Conservation (phyloP, 2,797 vertebrate genomes). For the Poeciliopsis gracilis region DNA sequence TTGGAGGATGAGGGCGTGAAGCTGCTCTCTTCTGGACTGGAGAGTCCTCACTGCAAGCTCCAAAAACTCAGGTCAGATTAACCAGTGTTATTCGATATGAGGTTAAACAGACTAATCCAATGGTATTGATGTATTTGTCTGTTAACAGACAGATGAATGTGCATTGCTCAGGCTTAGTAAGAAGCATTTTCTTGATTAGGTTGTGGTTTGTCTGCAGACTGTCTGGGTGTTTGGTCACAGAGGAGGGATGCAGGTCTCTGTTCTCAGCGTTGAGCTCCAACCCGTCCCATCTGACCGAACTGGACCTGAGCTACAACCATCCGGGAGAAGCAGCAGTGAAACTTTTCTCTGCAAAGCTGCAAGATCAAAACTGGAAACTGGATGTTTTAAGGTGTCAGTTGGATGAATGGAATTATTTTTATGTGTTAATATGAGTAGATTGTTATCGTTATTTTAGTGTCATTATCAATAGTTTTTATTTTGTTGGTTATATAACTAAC, state of each 20-base stretch:
- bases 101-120: neutral
- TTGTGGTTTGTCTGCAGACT: neutral
- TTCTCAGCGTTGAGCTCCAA: slow-evolving; percentile 3
- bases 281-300: neutral
- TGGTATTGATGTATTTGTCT: neutral
- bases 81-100: neutral
- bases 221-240: slow-evolving; percentile 9
- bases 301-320: slow-evolving; percentile 12
- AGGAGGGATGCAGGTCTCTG: slow-evolving; percentile 7
- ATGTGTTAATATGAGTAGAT: too few species aligned
- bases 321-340: slow-evolving; percentile 1
- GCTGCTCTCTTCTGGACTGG: neutral
- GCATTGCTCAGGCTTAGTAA: neutral
- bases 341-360: neutral
- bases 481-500: too few species aligned
- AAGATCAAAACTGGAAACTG: slow-evolving; percentile 6
- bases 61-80: neutral
- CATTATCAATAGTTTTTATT: too few species aligned
- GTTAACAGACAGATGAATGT: neutral
- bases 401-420: neutral
- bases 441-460: too few species aligned
- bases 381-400: slow-evolving; percentile 4
- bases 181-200: neutral
- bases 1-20: neutral
- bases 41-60: neutral